Conservation (phyloP, 2,797 vertebrate species). For the Gobio occitaniae region DNA sequence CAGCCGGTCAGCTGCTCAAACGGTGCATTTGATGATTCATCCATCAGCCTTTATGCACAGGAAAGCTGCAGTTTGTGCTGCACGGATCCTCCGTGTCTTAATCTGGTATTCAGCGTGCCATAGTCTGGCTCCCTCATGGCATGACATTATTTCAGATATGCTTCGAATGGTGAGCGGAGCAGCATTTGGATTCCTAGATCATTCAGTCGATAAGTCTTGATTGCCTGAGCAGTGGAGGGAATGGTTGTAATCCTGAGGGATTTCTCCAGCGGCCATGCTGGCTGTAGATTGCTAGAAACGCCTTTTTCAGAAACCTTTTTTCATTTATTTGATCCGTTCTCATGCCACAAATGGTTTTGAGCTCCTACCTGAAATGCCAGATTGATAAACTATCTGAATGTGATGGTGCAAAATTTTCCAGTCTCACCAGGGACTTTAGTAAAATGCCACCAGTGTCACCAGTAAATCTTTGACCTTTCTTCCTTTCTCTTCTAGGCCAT, state of each 20-base stretch:
- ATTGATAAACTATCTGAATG: slow-evolving; percentile 63
- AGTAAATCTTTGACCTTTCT: slow-evolving; percentile 58
- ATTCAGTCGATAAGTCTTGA: slow-evolving; percentile 57
- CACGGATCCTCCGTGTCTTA: slow-evolving; percentile 32
- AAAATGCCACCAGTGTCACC: slow-evolving; percentile 61
- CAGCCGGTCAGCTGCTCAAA: not conserved
- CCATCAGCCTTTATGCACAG: slow-evolving; percentile 8
- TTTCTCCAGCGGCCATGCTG: slow-evolving; percentile 36
- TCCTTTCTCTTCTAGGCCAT: slow-evolving; percentile 33
- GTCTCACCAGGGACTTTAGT: slow-evolving; percentile 58
- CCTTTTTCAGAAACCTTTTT: slow-evolving; percentile 21
- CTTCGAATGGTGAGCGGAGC: slow-evolving; percentile 43
- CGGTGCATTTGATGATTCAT: slow-evolving; percentile 2
- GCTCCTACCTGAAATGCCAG: slow-evolving; percentile 56
- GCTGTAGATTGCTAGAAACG: slow-evolving; percentile 41
- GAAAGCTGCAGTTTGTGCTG: slow-evolving; percentile 19
- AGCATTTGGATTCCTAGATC: slow-evolving; percentile 56
- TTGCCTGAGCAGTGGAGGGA: slow-evolving; percentile 53
- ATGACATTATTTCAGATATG: slow-evolving; percentile 59
- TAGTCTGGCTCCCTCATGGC: slow-evolving; percentile 52
- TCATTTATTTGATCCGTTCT: slow-evolving; percentile 35
- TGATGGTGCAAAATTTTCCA: slow-evolving; percentile 55
- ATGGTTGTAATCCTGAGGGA: slow-evolving; percentile 53
- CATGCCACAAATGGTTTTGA: slow-evolving; percentile 25
- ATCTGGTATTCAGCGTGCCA: slow-evolving; percentile 39